Evolutionary conservation across 2,113 vertebrate genomes (phyloP).

Genomic region (Corynorhinus townsendii): DNA sequence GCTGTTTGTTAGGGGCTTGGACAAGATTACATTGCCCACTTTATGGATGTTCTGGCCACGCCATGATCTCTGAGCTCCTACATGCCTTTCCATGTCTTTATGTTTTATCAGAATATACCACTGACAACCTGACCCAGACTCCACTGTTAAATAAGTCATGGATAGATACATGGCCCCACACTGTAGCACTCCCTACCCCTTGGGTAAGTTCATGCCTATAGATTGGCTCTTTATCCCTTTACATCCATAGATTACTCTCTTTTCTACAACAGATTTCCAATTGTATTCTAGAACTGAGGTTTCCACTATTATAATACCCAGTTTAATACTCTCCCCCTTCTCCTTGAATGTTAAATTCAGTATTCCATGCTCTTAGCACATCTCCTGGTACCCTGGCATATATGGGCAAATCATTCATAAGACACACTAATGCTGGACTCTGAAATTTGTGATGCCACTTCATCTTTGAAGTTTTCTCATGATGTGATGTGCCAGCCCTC

Average conservation of each 20-base stretch:
- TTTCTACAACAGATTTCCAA: not conserved
- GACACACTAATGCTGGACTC: not conserved
- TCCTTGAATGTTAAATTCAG: not conserved
- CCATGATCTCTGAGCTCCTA: not conserved
- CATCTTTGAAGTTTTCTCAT: not conserved
- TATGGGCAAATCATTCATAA: not conserved
- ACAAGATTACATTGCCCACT: not conserved
- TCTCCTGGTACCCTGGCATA: not conserved
- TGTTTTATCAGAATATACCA: not conserved
- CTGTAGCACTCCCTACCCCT: not conserved
- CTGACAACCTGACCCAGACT: not conserved
- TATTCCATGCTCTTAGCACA: not conserved
- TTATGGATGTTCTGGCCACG: not conserved
- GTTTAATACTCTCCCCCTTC: not conserved
- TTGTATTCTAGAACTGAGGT: not conserved
- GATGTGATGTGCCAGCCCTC: not conserved
- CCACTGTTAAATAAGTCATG: not conserved
- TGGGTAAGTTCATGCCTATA: not conserved
- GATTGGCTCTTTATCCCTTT: too few relatives aligned
- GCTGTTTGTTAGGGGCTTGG: not conserved
- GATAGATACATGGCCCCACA: rapidly evolving
- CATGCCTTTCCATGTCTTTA: not conserved
- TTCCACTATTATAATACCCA: not conserved
- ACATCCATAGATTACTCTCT: not conserved
- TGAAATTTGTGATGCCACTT: not conserved